Base-by-base conservation (phyloP, 2,797 vertebrate genomes). In the Onychomys torridus region DNA sequence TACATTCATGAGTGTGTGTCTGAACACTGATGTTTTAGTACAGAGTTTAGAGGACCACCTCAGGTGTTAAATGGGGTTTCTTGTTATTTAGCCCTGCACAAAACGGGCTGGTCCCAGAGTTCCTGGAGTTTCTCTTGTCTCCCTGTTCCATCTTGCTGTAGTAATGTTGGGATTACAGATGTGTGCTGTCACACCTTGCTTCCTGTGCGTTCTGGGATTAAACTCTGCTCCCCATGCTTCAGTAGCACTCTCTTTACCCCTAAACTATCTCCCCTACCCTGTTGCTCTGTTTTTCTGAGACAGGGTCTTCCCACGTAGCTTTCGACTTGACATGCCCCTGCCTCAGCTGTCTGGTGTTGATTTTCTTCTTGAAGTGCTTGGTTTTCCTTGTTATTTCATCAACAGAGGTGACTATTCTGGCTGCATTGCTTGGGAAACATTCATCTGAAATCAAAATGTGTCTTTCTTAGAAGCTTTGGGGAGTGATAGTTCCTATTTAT, bases 381-480 rank as follows among this genome's bases (percentile, higher is more conserved):
- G 40, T 93, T 95, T 96, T 88, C 65, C 14, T 92, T 37, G 27
- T 57, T 49, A 43, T 77, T 75, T 43, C 9, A 49, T 83, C 59
- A 81, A 49, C 34, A 29, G 90, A 81, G 87, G 59, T 75, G 57
- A 81, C 77, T 90, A 76, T 75, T 96, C 75, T 92, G 59, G 43
- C n/a, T 77, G 4, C 8, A 46, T 55, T 49, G 43, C 73, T 73
- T 85, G 49, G 61, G 61, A 43, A 43, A 29, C 40, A 84, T 87
- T 90, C 37, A 13, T 3, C 89, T 75, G 77, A 49, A 69, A 82
- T 96, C 13, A 61, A 9, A 95, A 92, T n/a, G 52, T n/a, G 21
- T 82, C 49, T n/a, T 89, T 94, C 94, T 75, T 92, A 34, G 78
- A 29, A 49, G 76, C 61, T 97, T 95, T 55, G 71, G 86, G 85